phyloP scores from a whole-genome alignment of 2,797 vertebrate genomes.

The Myotis planiceps region DNA sequence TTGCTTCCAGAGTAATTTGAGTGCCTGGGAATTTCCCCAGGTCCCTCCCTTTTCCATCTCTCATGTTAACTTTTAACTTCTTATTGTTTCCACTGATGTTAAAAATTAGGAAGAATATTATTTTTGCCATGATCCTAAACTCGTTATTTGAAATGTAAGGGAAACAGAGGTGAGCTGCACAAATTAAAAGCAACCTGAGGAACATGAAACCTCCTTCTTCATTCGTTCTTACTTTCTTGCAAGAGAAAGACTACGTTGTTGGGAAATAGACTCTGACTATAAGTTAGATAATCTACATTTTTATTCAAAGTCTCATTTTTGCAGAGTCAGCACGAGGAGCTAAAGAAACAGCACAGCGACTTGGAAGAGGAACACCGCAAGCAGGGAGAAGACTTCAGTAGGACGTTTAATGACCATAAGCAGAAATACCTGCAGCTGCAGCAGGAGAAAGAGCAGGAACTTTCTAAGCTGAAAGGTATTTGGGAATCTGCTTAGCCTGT shows the following conservation, averaged over 20 bases:
- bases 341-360: slow-evolving; percentile 95
- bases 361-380: slow-evolving; percentile 94
- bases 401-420: slow-evolving; percentile 92
- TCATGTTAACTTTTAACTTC: background rate
- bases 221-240: background rate
- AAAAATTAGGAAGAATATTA: background rate
- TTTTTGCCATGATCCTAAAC: background rate
- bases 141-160: background rate
- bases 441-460: slow-evolving; percentile 92
- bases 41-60: background rate
- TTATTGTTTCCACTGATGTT: background rate
- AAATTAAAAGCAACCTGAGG: background rate
- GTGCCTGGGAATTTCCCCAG: background rate
- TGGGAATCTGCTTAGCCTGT: background rate
- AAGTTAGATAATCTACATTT: background rate
- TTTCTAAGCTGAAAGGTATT: slow-evolving; percentile 95
- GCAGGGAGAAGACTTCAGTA: slow-evolving; percentile 93
- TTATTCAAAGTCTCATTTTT: slow-evolving; percentile 51
- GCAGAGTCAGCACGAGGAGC: slow-evolving; percentile 96
- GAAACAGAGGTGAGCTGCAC: background rate
- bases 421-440: slow-evolving; percentile 92
- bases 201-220: background rate
- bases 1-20: background rate
- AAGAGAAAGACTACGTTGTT: background rate
- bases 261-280: background rate